Evolutionary conservation across 53 echinoderm and acorn worm species (phyloP).

Genomic region (Zoroaster sp.): DNA sequence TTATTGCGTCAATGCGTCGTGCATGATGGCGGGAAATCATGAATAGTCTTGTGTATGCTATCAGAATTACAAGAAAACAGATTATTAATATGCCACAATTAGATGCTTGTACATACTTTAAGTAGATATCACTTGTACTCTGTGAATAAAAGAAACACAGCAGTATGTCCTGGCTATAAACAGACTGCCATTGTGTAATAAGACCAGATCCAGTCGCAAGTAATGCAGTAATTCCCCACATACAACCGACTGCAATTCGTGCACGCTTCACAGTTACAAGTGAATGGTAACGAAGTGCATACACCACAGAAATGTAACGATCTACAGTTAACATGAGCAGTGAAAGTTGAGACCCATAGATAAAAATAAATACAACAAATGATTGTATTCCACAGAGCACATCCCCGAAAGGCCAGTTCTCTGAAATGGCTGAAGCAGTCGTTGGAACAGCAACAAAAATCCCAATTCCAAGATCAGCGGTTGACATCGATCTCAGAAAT

Average conservation of each 20-base stretch:
- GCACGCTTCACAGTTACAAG: conserved; percentile 1
- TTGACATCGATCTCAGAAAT: background rate
- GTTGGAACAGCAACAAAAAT: background rate
- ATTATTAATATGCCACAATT: too few species aligned
- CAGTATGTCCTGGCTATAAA: too few species aligned
- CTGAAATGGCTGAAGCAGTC: background rate
- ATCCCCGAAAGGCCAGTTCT: background rate
- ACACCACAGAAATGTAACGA: conserved; percentile 20
- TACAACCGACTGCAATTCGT: background rate
- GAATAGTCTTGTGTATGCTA: too few species aligned
- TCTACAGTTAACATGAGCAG: conserved; percentile 13
- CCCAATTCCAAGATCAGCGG: conserved; percentile 7
- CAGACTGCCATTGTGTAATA: too few species aligned
- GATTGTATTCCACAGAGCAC: background rate
- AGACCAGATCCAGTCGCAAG: too few species aligned
- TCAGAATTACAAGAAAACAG: too few species aligned
- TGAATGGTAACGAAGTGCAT: conserved; percentile 11
- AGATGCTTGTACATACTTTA: too few species aligned
- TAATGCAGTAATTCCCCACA: background rate
- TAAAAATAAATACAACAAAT: too few species aligned
- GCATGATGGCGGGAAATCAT: too few species aligned
- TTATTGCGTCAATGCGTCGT: too few species aligned
- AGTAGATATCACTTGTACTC: too few species aligned
- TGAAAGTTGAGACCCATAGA: background rate
- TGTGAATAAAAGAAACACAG: too few species aligned